Percentiles rank a stretch among this genome's conserved stretches.
These are phyloP conservation scores for Tiliqua scincoides DNA, from an alignment of 2,113 vertebrate genomes.

Conservation along the genomic window DNA sequence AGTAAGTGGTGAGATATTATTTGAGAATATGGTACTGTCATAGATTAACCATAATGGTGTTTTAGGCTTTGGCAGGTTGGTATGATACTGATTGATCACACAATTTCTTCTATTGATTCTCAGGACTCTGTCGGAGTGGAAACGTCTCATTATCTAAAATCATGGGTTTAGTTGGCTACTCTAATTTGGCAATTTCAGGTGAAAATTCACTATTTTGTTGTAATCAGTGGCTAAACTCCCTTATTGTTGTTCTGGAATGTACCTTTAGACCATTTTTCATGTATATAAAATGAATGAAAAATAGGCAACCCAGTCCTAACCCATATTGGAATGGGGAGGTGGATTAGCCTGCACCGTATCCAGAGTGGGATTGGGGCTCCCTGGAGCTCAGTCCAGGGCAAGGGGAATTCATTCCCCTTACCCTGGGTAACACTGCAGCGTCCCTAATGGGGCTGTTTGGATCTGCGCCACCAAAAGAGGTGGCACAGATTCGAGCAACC, in stretches of 20 bases:
- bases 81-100: background rate
- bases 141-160: background rate
- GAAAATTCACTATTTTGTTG: background rate
- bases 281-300: background rate
- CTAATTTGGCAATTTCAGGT: rapidly evolving
- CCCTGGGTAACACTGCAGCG: too few species aligned
- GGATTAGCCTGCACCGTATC: too few species aligned
- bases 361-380: too few species aligned
- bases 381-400: too few species aligned
- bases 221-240: background rate
- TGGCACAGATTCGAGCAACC: too few species aligned
- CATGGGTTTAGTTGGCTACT: background rate
- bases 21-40: background rate
- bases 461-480: too few species aligned
- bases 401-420: too few species aligned
- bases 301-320: too few species aligned
- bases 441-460: too few species aligned
- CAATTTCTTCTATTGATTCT: background rate
- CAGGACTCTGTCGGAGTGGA: background rate
- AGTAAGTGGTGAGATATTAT: background rate
- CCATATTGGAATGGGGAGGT: too few species aligned
- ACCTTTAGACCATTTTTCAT: background rate
- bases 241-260: background rate
- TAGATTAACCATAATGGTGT: background rate
- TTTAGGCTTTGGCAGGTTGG: rapidly evolving